These are phyloP conservation scores for Tillus elongatus DNA, from an alignment of 2,888 invertebrate species.

Conservation along the genomic window DNA sequence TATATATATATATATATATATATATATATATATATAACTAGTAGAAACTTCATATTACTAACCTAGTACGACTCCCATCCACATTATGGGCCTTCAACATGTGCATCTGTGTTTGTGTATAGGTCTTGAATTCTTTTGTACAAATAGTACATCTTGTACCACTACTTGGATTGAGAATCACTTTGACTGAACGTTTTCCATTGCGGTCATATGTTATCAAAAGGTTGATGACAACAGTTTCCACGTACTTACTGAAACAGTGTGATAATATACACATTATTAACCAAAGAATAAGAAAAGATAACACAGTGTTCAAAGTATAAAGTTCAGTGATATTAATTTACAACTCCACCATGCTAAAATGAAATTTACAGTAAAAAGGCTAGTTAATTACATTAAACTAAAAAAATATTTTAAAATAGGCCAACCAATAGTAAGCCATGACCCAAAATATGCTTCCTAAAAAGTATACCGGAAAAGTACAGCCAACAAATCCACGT, in stretches of 20 bases:
- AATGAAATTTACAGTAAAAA: too few relatives aligned
- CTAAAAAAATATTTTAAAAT: too few relatives aligned
- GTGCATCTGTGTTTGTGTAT: constrained; percentile 20
- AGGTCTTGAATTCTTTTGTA: constrained; percentile 21
- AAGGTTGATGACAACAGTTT: constrained; percentile 41
- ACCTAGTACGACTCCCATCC: not conserved
- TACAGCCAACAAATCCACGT: too few relatives aligned
- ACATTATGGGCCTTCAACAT: constrained; percentile 19
- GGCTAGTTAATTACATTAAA: too few relatives aligned
- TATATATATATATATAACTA: too few relatives aligned
- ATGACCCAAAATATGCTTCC: too few relatives aligned
- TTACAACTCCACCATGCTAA: too few relatives aligned
- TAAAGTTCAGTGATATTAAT: too few relatives aligned
- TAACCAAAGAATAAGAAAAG: constrained; percentile 4
- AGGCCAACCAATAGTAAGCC: too few relatives aligned
- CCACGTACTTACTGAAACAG: constrained; percentile 31
- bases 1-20: too few relatives aligned
- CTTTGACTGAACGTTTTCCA: constrained; percentile 41
- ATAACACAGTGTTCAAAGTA: too few relatives aligned
- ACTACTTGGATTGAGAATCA: constrained; percentile 30
- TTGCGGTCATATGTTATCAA: constrained; percentile 42
- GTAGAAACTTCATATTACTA: not conserved
- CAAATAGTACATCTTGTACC: constrained; percentile 23
- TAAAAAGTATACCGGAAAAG: too few relatives aligned
- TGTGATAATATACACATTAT: constrained; percentile 3